Conservation (phyloP, 2,113 vertebrate genomes). For the Uria aalge region DNA sequence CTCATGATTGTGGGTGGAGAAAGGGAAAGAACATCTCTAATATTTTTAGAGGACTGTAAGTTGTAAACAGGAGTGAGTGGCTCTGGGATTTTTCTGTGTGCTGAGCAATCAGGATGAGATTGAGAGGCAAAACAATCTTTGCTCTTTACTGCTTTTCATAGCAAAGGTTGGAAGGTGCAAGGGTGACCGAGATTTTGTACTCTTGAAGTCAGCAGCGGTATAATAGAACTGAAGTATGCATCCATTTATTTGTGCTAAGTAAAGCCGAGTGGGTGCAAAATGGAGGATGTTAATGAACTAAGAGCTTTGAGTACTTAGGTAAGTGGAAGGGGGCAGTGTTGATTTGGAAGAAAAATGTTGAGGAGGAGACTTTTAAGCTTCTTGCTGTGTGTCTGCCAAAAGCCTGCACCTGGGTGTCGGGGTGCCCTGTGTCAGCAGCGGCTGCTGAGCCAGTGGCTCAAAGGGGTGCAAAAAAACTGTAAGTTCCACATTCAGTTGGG, state of each 20-base stretch:
- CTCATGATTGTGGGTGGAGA: neutral
- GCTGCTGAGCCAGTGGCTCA: neutral
- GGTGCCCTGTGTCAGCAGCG: neutral
- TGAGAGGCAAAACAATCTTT: neutral
- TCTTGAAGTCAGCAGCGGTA: neutral
- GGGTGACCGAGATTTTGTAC: neutral
- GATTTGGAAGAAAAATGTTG: neutral
- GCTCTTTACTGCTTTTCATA: neutral
- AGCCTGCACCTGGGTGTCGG: neutral
- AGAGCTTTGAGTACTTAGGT: neutral
- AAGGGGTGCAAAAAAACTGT: neutral
- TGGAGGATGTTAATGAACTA: neutral
- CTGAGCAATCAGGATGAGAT: neutral
- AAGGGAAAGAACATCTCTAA: neutral
- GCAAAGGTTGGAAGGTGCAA: neutral
- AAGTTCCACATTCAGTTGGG: neutral
- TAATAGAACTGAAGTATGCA: neutral
- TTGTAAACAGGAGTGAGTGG: neutral
- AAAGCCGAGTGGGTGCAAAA: neutral
- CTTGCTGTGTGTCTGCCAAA: neutral
- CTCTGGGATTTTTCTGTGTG: neutral
- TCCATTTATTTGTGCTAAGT: neutral
- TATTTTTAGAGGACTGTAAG: neutral
- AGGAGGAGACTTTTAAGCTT: neutral
- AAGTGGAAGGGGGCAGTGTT: neutral